Evolutionary conservation across 30 jellyfish, hydroid and myxozoan genomes (phyloP), one percentile per base, ranked within the genome.

Genomic region (Turritopsis rubra): DNA sequence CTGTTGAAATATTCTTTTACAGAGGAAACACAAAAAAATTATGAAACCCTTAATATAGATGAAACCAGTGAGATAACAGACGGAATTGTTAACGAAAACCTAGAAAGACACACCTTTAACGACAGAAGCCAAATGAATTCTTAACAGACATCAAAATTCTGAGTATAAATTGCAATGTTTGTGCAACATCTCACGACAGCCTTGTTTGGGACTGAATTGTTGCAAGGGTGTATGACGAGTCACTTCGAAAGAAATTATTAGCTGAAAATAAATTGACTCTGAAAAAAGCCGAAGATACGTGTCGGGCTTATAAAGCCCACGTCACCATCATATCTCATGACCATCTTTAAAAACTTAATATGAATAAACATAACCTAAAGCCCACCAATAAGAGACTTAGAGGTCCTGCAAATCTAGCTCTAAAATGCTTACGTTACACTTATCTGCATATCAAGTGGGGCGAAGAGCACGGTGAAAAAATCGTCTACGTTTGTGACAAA

Each of bases 221-320:
- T 5, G 5, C 60, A 3, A 13, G 60, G 13, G 13, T 41, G 5
- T 3, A 41, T 13, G 60, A 41, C 60, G 60, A 41, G 9, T 13
- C 60, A 41, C 60, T 41, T 41, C 60, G 60, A 3, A 41, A 41
- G 13, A 41, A 41, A 13, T 13, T 41, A 3, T 41, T 41, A 13
- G 5, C 60, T 41, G 60, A 41, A 22, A 23, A 13, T 1, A 76
- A 28, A 23, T 24, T 22, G 9, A 76, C 84, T 28, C 72, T 76
- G 3, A 65, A 76, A 25, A 76, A 76, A 76, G 84, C 75, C 1
- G 72, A 23, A 18, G 65, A 76, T 18, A 52, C 28, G 31, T 76
- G 84, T 28, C 79, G 84, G 18, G 65, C 84, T 75, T 24, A 52
- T 23, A 75, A 75, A 24, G 83, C 83, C 5, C 52, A 75, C n/a